Evolutionary conservation across 1,140 invertebrate genomes (phyloP).

Genomic region (Dreissena polymorpha): DNA sequence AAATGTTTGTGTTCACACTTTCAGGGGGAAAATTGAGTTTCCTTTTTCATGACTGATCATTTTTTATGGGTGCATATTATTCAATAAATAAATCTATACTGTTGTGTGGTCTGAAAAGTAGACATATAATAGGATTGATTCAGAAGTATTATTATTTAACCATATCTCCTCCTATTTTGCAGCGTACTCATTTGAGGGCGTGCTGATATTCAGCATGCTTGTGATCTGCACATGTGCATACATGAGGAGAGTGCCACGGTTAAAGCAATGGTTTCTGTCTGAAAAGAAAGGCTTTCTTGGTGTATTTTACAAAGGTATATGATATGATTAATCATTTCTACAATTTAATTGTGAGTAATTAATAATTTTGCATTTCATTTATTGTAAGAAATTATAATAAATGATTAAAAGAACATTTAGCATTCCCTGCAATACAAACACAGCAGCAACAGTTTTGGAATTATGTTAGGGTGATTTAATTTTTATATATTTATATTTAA

Average conservation of each 20-base stretch:
- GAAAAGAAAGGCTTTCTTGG: constrained; percentile 79
- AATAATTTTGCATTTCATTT: not conserved
- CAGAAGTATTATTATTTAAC: not conserved
- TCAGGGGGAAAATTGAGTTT: too few relatives aligned
- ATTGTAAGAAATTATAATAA: too few relatives aligned
- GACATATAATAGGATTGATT: too few relatives aligned
- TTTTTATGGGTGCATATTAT: too few relatives aligned
- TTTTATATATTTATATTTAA: too few relatives aligned
- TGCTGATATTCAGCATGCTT: constrained; percentile 76
- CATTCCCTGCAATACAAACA: too few relatives aligned
- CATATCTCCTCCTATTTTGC: constrained; percentile 50
- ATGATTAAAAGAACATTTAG: not conserved
- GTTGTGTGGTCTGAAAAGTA: too few relatives aligned
- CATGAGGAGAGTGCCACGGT: constrained; percentile 76
- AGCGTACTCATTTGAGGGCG: constrained; percentile 80
- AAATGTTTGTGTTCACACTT: too few relatives aligned
- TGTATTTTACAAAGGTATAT: constrained; percentile 79
- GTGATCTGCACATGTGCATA: constrained; percentile 79
- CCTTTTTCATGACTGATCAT: too few relatives aligned
- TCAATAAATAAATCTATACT: too few relatives aligned
- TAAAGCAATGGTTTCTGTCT: constrained; percentile 78
- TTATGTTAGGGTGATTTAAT: too few relatives aligned
- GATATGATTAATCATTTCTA: not conserved
- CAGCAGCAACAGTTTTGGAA: too few relatives aligned
- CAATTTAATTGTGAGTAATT: not conserved